Evolutionary conservation across 92 coral and sea anemone genomes (phyloP).

Genomic region (Epizoanthus scotinus): DNA sequence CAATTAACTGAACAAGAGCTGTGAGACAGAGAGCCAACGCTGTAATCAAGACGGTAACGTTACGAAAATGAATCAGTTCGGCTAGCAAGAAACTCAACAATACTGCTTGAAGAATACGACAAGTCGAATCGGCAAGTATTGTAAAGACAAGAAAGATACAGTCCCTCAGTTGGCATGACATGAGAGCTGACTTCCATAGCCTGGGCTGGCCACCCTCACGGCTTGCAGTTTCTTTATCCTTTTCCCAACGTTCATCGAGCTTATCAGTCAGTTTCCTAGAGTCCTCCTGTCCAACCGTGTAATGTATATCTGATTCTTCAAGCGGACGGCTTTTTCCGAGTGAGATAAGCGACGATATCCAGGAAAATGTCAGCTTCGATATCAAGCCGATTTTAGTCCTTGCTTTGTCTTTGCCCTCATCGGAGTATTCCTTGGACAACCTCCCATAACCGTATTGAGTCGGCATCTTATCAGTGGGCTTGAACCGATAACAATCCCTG

Average conservation of each 20-base stretch:
- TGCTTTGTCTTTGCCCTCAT: neutral
- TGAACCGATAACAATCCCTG: too few relatives aligned
- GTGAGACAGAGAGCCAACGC: slow-evolving; percentile 25
- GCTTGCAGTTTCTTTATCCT: neutral
- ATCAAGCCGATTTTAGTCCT: neutral
- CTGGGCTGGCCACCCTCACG: neutral
- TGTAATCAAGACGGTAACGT: slow-evolving; percentile 2
- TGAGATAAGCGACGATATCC: slow-evolving; percentile 18
- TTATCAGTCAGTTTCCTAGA: neutral
- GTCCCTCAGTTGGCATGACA: slow-evolving; percentile 1
- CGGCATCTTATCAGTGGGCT: neutral
- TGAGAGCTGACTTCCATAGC: slow-evolving; percentile 27
- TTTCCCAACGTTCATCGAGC: neutral
- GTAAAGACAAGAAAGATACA: slow-evolving; percentile 11
- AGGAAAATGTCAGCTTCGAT: slow-evolving; percentile 18
- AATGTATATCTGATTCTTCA: slow-evolving; percentile 17
- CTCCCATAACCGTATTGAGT: neutral
- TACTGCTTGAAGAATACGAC: slow-evolving; percentile 31
- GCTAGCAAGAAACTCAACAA: slow-evolving; percentile 18
- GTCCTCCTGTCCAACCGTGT: slow-evolving; percentile 3
- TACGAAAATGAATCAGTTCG: neutral
- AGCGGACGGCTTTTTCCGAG: slow-evolving; percentile 20
- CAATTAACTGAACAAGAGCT: slow-evolving; percentile 21
- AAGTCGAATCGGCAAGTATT: slow-evolving; percentile 29
- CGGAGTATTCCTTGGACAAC: slow-evolving; percentile 3